A percentile compares a stretch with the other conserved stretches of the same genome.
Conservation (phyloP, 2,888 invertebrate species). For the Lepetodrilus schrolli region DNA sequence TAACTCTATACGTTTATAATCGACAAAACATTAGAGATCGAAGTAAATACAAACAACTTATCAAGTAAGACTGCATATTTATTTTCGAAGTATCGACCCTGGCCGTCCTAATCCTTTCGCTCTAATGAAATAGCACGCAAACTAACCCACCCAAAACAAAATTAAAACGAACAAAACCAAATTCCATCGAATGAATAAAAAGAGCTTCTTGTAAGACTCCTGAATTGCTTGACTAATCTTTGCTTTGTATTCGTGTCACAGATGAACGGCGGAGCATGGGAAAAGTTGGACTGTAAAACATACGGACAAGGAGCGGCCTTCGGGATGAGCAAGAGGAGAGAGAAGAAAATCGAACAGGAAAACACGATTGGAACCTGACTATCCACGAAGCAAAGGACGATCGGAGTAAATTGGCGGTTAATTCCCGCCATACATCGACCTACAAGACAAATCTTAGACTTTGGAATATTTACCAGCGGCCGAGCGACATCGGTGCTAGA, state of each 20-base stretch:
- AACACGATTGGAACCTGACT: constrained; percentile 12
- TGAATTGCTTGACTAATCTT: constrained; percentile 11
- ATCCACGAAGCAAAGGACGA: background rate
- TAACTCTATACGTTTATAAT: too few species aligned
- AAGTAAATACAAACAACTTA: too few species aligned
- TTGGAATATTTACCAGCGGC: constrained; percentile 12
- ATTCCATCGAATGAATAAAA: background rate
- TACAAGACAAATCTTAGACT: constrained; percentile 8
- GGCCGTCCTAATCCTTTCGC: too few species aligned
- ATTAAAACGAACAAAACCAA: background rate
- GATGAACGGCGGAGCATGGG: constrained; percentile 9
- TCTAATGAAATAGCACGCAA: background rate
- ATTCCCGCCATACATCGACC: background rate
- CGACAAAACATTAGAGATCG: too few species aligned
- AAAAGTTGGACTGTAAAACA: constrained; percentile 16
- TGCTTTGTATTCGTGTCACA: constrained; percentile 19
- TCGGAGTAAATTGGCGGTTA: background rate
- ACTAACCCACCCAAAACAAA: background rate
- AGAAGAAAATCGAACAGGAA: constrained; percentile 22
- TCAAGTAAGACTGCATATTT: too few species aligned
- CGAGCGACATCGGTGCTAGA: background rate
- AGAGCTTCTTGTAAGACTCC: background rate
- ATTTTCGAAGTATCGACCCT: too few species aligned
- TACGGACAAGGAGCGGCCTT: constrained; percentile 17
- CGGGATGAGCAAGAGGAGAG: constrained; percentile 26